Percentiles rank a stretch among this genome's conserved stretches.
These are phyloP conservation scores for Pocillopora meandrina DNA, from an alignment of 92 coral and sea anemone species.

Conservation along the genomic window DNA sequence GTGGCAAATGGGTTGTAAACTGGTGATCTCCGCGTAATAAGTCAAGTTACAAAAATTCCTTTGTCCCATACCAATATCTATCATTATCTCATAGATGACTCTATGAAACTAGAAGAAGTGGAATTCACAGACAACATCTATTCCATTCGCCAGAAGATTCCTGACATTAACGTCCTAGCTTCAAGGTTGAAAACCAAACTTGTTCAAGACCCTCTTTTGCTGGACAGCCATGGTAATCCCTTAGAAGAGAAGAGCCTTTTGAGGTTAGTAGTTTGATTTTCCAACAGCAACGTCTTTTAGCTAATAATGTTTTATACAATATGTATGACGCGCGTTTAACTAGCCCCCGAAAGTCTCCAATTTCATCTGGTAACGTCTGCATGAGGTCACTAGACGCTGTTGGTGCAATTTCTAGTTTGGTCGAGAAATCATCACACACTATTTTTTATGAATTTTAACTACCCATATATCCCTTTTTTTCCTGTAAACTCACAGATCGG, in stretches of 20 bases:
- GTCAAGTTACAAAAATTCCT: background rate
- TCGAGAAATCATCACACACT: no score
- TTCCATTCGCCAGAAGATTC: constrained; percentile 16
- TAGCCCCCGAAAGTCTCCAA: background rate
- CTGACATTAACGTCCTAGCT: constrained; percentile 31
- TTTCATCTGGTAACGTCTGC: no score
- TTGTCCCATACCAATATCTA: background rate
- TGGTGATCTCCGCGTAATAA: background rate
- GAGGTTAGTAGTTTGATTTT: constrained; percentile 23
- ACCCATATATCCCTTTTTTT: background rate
- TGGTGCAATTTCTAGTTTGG: no score
- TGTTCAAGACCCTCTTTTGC: constrained; percentile 63
- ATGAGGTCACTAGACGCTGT: no score
- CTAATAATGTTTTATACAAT: no score
- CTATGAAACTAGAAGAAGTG: constrained; percentile 47
- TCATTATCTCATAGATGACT: constrained; percentile 9
- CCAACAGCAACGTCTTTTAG: background rate
- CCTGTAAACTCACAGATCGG: background rate
- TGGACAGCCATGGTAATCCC: constrained; percentile 55
- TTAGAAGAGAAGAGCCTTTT: constrained; percentile 32
- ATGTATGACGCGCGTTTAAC: no score
- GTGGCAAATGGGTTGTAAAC: no score
- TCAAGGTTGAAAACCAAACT: constrained; percentile 63
- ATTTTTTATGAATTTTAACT: background rate
- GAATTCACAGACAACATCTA: constrained; percentile 17